These are phyloP conservation scores for Gisinianus flammeolus DNA, from an alignment of 2,888 invertebrate genomes.

Conservation along the genomic window DNA sequence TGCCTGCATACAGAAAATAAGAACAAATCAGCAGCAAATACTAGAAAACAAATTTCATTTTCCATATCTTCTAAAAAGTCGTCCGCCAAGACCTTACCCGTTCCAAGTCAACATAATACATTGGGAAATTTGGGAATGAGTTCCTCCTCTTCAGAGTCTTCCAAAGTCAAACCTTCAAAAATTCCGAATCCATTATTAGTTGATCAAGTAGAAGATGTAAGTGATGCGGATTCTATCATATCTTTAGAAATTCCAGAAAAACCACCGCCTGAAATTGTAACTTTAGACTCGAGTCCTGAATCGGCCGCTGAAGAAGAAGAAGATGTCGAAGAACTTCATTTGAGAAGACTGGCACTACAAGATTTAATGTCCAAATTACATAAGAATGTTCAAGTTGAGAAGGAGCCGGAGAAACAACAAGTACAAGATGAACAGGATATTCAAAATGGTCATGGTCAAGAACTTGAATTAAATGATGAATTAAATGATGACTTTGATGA, in stretches of 20 bases:
- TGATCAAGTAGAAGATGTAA: constrained; percentile 5
- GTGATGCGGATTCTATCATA: constrained; percentile 20
- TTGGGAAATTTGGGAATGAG: too few species aligned
- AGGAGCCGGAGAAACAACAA: not conserved
- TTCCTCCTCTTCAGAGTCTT: too few species aligned
- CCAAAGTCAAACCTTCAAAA: not conserved
- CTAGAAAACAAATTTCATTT: not conserved
- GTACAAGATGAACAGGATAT: not conserved
- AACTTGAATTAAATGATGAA: too few species aligned
- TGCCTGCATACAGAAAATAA: not conserved
- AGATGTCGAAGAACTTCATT: constrained; percentile 30
- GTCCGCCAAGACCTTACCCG: not conserved
- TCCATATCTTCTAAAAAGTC: not conserved
- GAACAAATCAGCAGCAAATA: too few species aligned
- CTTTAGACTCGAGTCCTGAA: constrained; percentile 8
- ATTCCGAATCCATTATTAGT: not conserved
- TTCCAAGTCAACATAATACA: too few species aligned
- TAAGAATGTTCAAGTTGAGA: not conserved
- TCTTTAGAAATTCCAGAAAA: constrained; percentile 18
- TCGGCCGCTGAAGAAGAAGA: constrained; percentile 8
- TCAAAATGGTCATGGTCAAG: not conserved
- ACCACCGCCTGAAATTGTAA: constrained; percentile 23
- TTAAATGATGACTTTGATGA: not conserved
- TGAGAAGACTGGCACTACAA: constrained; percentile 28
- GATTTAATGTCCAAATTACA: constrained; percentile 15